phyloP scores from a whole-genome alignment of 2,888 invertebrate genomes.

The Parnassius orleans region DNA sequence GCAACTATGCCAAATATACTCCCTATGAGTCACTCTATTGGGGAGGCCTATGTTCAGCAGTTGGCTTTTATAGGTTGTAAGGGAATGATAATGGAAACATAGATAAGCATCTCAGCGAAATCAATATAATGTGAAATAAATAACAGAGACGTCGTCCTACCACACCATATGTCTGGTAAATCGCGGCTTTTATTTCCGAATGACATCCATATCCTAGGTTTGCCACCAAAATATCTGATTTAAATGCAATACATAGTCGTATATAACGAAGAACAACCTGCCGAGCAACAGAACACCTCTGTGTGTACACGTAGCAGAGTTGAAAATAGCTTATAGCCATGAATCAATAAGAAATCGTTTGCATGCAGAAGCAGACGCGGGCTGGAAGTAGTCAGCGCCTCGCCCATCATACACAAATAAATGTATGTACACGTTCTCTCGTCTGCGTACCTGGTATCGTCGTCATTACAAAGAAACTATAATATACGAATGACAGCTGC shows the following conservation, averaged over 20 bases:
- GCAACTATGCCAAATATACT: too few relatives aligned
- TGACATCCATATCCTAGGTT: conserved; percentile 27
- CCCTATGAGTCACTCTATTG: too few relatives aligned
- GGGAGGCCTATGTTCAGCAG: too few relatives aligned
- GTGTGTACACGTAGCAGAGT: conserved; percentile 33
- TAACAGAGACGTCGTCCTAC: too few relatives aligned
- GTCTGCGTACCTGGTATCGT: conserved; percentile 10
- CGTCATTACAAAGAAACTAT: too few relatives aligned
- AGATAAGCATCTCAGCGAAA: too few relatives aligned
- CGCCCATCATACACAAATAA: conserved; percentile 36
- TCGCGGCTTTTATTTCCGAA: conserved; percentile 15
- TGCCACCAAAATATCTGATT: conserved; percentile 33
- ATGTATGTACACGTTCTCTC: conserved; percentile 23
- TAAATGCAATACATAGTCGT: conserved; percentile 35
- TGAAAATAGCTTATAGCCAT: conserved; percentile 37
- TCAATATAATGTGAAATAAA: too few relatives aligned
- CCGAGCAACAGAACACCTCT: conserved; percentile 30
- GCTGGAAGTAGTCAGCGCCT: conserved; percentile 41
- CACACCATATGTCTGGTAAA: not conserved
- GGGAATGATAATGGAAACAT: too few relatives aligned
- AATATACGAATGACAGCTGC: too few relatives aligned
- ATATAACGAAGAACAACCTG: conserved; percentile 27
- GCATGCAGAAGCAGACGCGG: conserved; percentile 45
- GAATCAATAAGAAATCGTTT: conserved; percentile 39
- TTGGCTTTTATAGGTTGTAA: too few relatives aligned